phyloP scores from a whole-genome alignment of 92 coral and sea anemone genomes.

The Phenganax subtilis region DNA sequence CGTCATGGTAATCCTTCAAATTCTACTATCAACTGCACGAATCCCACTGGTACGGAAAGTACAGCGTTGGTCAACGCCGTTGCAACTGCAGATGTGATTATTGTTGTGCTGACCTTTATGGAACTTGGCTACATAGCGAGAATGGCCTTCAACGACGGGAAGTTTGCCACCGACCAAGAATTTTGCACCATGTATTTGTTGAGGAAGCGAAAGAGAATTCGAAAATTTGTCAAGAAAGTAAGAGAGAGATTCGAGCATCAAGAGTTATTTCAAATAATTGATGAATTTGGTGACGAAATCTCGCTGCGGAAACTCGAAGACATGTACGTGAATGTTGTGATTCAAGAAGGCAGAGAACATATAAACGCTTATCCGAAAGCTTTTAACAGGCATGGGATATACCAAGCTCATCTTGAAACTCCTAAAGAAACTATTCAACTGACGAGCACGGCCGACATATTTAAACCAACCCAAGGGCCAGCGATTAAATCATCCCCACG shows the following conservation, averaged over 20 bases:
- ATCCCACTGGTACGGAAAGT: not conserved
- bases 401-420: not conserved
- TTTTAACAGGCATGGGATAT: not conserved
- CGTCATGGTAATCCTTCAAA: not conserved
- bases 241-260: not conserved
- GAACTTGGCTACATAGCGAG: not conserved
- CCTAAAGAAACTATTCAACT: not conserved
- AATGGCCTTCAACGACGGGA: not conserved
- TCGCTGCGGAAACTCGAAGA: not conserved
- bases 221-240: not conserved
- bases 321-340: not conserved
- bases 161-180: not conserved
- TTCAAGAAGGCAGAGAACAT: not conserved
- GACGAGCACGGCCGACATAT: not conserved
- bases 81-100: not conserved
- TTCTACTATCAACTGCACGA: not conserved
- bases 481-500: not conserved
- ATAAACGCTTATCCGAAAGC: not conserved
- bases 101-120: not conserved
- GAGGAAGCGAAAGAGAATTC: not conserved
- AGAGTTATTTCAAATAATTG: not conserved
- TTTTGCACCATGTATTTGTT: not conserved
- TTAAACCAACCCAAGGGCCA: not conserved
- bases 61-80: not conserved
- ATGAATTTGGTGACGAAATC: constrained; percentile 4